Percentiles rank a stretch among this genome's conserved stretches.
These are phyloP conservation scores for Microtus montanus DNA, from an alignment of 2,113 vertebrate species.

Conservation along the genomic window DNA sequence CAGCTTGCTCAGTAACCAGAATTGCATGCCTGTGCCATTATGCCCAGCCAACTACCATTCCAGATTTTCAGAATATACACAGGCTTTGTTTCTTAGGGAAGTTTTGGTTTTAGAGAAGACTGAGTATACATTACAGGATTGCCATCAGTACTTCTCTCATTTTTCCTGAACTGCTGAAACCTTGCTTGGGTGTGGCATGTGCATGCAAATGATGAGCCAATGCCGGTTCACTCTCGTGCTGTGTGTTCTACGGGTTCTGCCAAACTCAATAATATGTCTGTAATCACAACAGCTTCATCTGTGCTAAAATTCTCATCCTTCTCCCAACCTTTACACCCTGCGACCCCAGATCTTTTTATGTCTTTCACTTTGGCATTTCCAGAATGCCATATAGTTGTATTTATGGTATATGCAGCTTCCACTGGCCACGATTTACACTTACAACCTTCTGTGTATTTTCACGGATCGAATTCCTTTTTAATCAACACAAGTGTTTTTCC, in stretches of 20 bases:
- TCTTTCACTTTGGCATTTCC: neutral
- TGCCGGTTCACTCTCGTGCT: neutral
- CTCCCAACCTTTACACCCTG: neutral
- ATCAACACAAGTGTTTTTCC: neutral
- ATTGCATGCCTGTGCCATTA: no score
- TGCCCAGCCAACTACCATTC: neutral
- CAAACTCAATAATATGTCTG: neutral
- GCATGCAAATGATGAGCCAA: neutral
- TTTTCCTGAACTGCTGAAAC: neutral
- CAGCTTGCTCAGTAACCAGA: no score
- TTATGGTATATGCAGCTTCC: neutral
- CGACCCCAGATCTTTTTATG: neutral
- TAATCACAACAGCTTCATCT: neutral
- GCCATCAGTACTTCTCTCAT: neutral
- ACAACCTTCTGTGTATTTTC: neutral
- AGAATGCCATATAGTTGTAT: neutral
- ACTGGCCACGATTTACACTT: neutral
- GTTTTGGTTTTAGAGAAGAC: conserved; percentile 4
- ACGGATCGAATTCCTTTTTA: neutral
- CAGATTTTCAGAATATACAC: neutral
- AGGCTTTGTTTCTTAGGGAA: neutral
- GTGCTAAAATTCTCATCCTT: neutral
- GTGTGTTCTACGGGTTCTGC: neutral
- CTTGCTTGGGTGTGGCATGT: neutral
- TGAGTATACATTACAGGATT: neutral